Percentiles rank a stretch among this genome's conserved stretches.
Evolutionary conservation across 2,888 invertebrate species (phyloP).

Genomic region (Aporophyla lueneburgensis): DNA sequence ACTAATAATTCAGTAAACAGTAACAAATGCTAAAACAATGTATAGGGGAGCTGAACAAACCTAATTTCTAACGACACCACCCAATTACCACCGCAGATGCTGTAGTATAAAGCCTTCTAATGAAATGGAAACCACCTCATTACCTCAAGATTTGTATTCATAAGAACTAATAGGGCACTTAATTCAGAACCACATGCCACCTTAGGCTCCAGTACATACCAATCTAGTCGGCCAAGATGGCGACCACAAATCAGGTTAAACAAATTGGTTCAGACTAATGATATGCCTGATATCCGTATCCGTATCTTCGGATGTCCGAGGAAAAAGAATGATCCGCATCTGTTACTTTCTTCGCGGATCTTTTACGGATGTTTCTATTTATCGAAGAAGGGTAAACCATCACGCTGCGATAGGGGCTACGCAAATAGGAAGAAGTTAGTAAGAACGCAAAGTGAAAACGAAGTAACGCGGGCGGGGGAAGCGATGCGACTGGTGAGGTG

Average conservation of each 20-base stretch:
- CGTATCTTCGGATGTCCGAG: too few species aligned
- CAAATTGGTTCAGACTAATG: conserved; percentile 32
- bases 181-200: conserved; percentile 18
- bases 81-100: conserved; percentile 5
- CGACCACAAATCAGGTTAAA: conserved; percentile 11
- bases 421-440: too few species aligned
- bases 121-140: conserved; percentile 11
- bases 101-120: background rate
- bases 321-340: too few species aligned
- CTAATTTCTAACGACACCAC: background rate
- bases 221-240: background rate
- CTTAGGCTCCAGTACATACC: conserved; percentile 7
- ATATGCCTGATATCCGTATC: too few species aligned
- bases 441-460: too few species aligned
- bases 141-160: conserved; percentile 26
- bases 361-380: too few species aligned
- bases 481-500: too few species aligned
- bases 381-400: too few species aligned
- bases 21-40: background rate
- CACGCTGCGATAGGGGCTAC: too few species aligned
- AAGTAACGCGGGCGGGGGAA: too few species aligned
- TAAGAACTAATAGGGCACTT: conserved; percentile 24
- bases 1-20: background rate
- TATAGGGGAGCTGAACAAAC: background rate
- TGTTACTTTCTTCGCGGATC: too few species aligned